Evolutionary conservation across 2,113 vertebrate genomes (phyloP).

Genomic region (Glaucidium brasilianum): DNA sequence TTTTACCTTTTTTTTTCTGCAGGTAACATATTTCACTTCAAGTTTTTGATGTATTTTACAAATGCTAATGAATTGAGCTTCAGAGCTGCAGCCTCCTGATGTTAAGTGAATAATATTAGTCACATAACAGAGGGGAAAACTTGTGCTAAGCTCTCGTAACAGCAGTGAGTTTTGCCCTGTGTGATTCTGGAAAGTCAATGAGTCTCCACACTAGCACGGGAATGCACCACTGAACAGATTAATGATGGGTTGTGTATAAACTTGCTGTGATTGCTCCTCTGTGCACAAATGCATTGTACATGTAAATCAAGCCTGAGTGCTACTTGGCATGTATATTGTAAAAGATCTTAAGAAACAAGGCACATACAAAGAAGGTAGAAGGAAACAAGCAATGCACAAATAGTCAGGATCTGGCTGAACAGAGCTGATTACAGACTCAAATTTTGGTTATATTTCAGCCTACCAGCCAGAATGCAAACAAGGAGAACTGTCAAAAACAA

Average conservation of each 20-base stretch:
- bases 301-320: conserved; percentile 26
- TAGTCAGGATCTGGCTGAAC: neutral
- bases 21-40: neutral
- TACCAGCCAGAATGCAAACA: neutral
- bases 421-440: neutral
- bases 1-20: neutral
- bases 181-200: conserved; percentile 47
- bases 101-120: neutral
- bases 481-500: too few relatives aligned
- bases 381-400: neutral
- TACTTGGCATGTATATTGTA: neutral
- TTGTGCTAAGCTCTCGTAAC: neutral
- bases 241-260: conserved; percentile 57
- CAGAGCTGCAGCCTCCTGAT: neutral
- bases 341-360: neutral
- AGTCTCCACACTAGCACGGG: neutral
- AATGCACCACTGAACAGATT: conserved; percentile 28
- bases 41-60: neutral
- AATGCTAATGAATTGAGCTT: neutral
- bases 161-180: conserved; percentile 23
- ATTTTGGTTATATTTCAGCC: neutral
- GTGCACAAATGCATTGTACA: conserved; percentile 13
- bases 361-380: conserved; percentile 13
- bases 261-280: conserved; percentile 31
- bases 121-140: conserved; percentile 9